Conservation (phyloP, 2,888 invertebrate genomes). For the Dicycla oo region DNA sequence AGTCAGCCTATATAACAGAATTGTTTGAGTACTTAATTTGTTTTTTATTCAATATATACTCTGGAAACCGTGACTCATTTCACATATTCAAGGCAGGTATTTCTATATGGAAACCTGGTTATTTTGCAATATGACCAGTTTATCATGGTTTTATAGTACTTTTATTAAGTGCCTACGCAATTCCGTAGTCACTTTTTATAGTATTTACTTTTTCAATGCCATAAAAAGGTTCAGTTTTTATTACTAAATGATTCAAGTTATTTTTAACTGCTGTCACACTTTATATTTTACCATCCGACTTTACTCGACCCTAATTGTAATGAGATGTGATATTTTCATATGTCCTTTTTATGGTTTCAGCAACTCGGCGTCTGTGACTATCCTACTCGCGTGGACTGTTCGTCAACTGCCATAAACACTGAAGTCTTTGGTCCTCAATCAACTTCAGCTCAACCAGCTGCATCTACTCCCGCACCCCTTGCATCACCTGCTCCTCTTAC, state of each 20-base stretch:
- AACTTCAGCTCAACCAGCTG: constrained; percentile 19
- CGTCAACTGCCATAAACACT: constrained; percentile 51
- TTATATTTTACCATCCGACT: not conserved
- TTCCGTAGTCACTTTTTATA: constrained; percentile 4
- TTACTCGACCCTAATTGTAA: not conserved
- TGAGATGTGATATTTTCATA: not conserved
- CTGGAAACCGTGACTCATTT: constrained; percentile 30
- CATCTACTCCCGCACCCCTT: constrained; percentile 24
- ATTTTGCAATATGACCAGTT: constrained; percentile 19
- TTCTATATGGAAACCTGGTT: constrained; percentile 33
- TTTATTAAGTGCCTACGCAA: constrained; percentile 35
- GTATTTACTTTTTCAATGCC: constrained; percentile 21
- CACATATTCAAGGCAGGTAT: not conserved
- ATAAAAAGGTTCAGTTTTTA: not conserved
- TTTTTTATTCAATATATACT: constrained; percentile 5
- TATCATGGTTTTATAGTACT: constrained; percentile 28
- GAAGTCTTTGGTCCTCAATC: constrained; percentile 54
- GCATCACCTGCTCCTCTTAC: constrained; percentile 24
- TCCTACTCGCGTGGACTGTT: constrained; percentile 90
- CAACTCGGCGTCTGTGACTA: constrained; percentile 92
- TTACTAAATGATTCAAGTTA: not conserved
- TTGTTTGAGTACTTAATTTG: not conserved
- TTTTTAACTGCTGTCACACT: not conserved
- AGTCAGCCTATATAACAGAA: too few relatives aligned
- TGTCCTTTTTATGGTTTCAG: constrained; percentile 79